Conservation (phyloP, 1,140 invertebrate genomes). For the Pemphigus obesinymphae region DNA sequence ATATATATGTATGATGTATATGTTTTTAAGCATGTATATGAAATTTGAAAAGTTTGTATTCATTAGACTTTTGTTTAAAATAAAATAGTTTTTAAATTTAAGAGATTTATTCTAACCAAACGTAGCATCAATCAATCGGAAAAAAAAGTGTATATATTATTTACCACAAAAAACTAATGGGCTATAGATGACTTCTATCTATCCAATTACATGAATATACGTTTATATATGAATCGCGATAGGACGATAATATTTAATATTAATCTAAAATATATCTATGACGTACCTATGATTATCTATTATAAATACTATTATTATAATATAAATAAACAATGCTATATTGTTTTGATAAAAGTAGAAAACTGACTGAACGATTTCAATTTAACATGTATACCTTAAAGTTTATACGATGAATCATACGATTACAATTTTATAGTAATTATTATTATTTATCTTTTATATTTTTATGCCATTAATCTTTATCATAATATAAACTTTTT, state of each 20-base stretch:
- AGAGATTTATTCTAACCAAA: neutral
- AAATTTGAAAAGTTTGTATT: constrained; percentile 22
- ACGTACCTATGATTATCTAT: no score
- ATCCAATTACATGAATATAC: neutral
- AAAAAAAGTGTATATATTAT: neutral
- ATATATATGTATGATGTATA: neutral
- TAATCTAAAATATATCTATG: neutral
- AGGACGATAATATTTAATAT: neutral
- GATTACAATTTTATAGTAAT: no score
- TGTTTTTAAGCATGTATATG: neutral
- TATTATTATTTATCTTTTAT: no score
- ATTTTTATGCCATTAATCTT: no score
- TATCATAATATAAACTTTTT: no score
- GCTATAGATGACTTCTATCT: neutral
- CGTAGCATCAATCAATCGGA: neutral
- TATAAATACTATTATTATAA: no score
- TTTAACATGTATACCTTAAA: no score
- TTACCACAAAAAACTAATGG: no score
- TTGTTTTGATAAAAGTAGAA: no score
- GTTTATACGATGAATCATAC: no score
- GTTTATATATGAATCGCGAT: neutral
- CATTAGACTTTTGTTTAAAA: constrained; percentile 17
- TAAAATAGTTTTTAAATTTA: neutral
- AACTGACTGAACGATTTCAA: no score
- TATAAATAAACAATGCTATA: no score